Base-by-base conservation (phyloP, 2,113 vertebrate species). In the Tyto alba region DNA sequence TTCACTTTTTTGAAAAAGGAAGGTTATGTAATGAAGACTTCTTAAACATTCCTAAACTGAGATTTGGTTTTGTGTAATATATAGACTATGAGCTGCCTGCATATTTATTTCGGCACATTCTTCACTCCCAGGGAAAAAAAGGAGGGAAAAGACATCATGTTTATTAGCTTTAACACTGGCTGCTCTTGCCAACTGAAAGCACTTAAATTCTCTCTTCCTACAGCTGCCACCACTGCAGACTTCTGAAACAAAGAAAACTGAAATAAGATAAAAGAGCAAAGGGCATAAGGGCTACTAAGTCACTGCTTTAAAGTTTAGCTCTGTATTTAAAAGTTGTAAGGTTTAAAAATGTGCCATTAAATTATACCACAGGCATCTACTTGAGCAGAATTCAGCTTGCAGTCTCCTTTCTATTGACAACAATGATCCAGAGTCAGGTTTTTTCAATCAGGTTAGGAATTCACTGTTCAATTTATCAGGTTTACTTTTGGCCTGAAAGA, bases 391-490 rank as follows among this genome's bases (percentile, higher is more conserved):
- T 76, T 95, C 71, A 86, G 80, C 50, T 96, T 93, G 81, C 59
- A 85, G 53, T 69, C 79, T 67, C 57, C 38, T 83, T 85, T 93
- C 89, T 91, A 77, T 86, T 60, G 96, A 95, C 90, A 93, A 59
- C 73, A 94, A 69, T 0, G 13, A 94, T 63, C 72, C 63, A 71
- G 60, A 95, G 91, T 74, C 85, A 96, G 84, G 50, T 97, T 97
- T 95, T 96, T 97, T 95, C 95, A 95, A 80, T 95, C 75, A 89
- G 73, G 55, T 94, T 93, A 91, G 72, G 75, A 95, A 95, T 90
- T 96, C 84, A 47, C 89, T 93, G 47, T 78, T 95, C 85, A 96
- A 63, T 96, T 96, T 95, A 96, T 96, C 95, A 95, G 85, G 90
- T 91, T 98, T 96, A 81, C 77, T 93, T 91, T 60, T 96, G 92